A percentile compares a stretch with the other conserved stretches of the same genome.
phyloP scores from a whole-genome alignment of 2,888 invertebrate genomes.

The Netelia virgata region DNA sequence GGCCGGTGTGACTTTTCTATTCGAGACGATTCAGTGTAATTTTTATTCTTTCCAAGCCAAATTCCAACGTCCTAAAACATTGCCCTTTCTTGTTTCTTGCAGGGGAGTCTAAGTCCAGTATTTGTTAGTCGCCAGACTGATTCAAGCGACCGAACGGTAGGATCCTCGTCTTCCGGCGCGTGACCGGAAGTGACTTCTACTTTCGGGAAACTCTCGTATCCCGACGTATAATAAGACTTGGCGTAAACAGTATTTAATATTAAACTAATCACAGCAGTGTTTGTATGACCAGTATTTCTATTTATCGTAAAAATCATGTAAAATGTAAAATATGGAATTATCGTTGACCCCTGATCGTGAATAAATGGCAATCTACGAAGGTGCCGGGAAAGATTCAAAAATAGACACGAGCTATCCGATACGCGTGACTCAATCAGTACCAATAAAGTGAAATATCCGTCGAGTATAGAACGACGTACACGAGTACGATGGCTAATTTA shows the following conservation, averaged over 20 bases:
- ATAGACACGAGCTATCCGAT: slow-evolving; percentile 36
- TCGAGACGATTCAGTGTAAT: slow-evolving; percentile 16
- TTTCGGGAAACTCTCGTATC: not conserved
- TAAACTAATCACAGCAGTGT: not conserved
- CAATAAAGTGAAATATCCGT: slow-evolving; percentile 74
- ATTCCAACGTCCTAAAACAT: not conserved
- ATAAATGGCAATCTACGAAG: not conserved
- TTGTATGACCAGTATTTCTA: not conserved
- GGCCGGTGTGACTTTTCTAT: slow-evolving; percentile 45
- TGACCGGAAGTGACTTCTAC: not conserved
- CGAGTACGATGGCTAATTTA: slow-evolving; percentile 71
- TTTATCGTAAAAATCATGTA: not conserved
- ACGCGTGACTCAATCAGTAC: slow-evolving; percentile 74
- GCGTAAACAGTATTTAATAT: not conserved
- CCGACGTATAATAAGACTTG: not conserved
- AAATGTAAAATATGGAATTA: not conserved
- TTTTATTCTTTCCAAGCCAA: not conserved
- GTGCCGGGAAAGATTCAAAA: slow-evolving; percentile 22
- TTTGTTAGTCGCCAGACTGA: slow-evolving; percentile 20
- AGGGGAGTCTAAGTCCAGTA: slow-evolving; percentile 34
- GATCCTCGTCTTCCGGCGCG: not conserved
- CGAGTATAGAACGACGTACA: slow-evolving; percentile 31
- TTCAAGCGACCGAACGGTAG: not conserved
- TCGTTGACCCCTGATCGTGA: not conserved
- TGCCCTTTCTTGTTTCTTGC: not conserved